A percentile compares a stretch with the other conserved stretches of the same genome.
phyloP scores from a whole-genome alignment of 2,797 vertebrate genomes.

The Caiman crocodilus region DNA sequence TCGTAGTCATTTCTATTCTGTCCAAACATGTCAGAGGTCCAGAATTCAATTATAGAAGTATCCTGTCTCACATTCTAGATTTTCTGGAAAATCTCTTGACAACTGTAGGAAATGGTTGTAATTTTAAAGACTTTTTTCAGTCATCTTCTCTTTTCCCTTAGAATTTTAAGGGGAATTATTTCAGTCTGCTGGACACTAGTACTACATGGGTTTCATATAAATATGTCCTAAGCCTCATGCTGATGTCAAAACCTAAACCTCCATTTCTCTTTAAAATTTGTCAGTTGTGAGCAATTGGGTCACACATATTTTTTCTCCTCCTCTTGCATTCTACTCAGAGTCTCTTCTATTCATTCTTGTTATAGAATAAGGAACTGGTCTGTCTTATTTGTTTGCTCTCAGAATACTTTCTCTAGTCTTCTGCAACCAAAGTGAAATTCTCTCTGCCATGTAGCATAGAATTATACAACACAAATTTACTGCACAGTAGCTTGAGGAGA shows the following conservation, averaged over 20 bases:
- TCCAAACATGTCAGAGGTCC: background rate
- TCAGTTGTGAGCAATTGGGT: background rate
- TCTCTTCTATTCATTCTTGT: background rate
- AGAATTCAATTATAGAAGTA: background rate
- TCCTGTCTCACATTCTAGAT: background rate
- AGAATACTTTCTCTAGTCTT: background rate
- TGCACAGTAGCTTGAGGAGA: background rate
- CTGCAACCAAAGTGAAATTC: background rate
- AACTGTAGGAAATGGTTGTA: background rate
- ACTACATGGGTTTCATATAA: background rate
- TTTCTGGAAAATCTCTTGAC: background rate
- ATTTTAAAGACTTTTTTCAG: background rate
- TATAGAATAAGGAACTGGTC: background rate
- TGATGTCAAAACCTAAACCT: background rate
- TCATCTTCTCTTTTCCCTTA: background rate
- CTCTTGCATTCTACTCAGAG: background rate
- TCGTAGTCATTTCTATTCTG: background rate
- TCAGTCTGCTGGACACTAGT: background rate
- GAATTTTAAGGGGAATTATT: background rate
- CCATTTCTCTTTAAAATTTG: background rate
- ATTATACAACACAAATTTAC: constrained; percentile 7
- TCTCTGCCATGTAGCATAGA: background rate
- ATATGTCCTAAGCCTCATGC: background rate
- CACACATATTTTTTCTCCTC: background rate
- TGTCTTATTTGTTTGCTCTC: background rate